These are phyloP conservation scores for Cyphomyrmex costatus DNA, from an alignment of 1,140 invertebrate species.

Conservation along the genomic window DNA sequence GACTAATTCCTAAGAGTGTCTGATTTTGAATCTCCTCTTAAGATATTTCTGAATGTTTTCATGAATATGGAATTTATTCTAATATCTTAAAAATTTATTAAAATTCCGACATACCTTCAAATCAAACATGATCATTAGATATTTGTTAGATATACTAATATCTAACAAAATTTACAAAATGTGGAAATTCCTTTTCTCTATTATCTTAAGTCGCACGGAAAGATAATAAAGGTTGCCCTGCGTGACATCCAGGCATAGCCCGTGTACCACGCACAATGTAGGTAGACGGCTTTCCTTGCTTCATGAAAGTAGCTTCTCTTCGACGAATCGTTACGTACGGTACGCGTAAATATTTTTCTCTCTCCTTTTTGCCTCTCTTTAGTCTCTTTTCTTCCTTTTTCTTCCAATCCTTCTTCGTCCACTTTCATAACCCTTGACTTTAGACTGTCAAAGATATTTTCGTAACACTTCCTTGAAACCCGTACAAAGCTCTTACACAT, in stretches of 20 bases:
- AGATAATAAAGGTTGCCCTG: constrained; percentile 26
- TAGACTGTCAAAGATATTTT: constrained; percentile 10
- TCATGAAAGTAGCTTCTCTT: constrained; percentile 80
- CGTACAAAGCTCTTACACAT: neutral
- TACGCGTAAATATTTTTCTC: constrained; percentile 71
- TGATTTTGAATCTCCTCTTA: neutral
- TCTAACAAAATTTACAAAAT: neutral
- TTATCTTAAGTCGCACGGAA: neutral
- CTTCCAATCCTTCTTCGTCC: constrained; percentile 33
- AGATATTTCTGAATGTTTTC: neutral
- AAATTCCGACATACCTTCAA: neutral
- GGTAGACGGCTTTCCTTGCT: constrained; percentile 81
- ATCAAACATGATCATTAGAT: neutral
- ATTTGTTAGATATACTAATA: neutral
- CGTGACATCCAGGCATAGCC: constrained; percentile 33
- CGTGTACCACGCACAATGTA: constrained; percentile 77
- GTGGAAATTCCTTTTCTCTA: neutral
- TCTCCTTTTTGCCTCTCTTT: neutral
- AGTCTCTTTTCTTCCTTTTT: neutral
- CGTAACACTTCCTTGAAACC: constrained; percentile 20
- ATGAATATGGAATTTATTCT: neutral
- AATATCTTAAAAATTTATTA: neutral
- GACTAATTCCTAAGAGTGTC: neutral
- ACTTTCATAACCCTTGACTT: constrained; percentile 27
- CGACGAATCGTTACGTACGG: constrained; percentile 74